These are phyloP conservation scores for Nipponia nippon DNA, from an alignment of 2,113 vertebrate genomes.

Conservation along the genomic window DNA sequence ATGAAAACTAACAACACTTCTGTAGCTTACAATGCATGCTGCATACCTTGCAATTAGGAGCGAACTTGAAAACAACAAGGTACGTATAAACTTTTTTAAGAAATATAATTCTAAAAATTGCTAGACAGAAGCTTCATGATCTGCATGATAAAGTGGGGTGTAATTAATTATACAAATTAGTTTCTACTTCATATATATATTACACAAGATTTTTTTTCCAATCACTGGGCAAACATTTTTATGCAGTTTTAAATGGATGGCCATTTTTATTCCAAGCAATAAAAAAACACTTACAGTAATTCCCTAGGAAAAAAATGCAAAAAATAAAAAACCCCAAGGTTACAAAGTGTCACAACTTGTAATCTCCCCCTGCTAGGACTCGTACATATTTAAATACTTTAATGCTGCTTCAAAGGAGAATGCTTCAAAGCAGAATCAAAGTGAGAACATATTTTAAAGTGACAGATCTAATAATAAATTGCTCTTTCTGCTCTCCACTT, in stretches of 20 bases:
- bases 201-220: background rate
- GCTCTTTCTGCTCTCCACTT: slow-evolving; percentile 49
- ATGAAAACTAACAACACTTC: background rate
- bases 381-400: slow-evolving; percentile 45
- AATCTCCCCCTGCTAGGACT: slow-evolving; percentile 45
- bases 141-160: background rate
- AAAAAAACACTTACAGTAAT: background rate
- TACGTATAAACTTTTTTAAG: background rate
- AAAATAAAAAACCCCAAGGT: background rate
- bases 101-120: background rate
- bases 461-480: slow-evolving; percentile 52
- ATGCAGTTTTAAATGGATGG: background rate
- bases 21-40: background rate
- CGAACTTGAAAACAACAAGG: background rate
- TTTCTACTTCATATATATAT: background rate
- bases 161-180: background rate
- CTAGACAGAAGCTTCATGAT: background rate
- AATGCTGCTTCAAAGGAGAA: slow-evolving; percentile 37
- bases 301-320: background rate
- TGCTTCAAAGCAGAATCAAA: slow-evolving; percentile 51
- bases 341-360: slow-evolving; percentile 53
- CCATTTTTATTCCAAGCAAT: slow-evolving; percentile 13
- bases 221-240: background rate
- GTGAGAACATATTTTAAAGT: slow-evolving; percentile 40
- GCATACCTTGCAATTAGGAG: background rate